A percentile compares a stretch with the other conserved stretches of the same genome.
Conservation (phyloP, 2,797 vertebrate genomes). For the Ispidina picta region DNA sequence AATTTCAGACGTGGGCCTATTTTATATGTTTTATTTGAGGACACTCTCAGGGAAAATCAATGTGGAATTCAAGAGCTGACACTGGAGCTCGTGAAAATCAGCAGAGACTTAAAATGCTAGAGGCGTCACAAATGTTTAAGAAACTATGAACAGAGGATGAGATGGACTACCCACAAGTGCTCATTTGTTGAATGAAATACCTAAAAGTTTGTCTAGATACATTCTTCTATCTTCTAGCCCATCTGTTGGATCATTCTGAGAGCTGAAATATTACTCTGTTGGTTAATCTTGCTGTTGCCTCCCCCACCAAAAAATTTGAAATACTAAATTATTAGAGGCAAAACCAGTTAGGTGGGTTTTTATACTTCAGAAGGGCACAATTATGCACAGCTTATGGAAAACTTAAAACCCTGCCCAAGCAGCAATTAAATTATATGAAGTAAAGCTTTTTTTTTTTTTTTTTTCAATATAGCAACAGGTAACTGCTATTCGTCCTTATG, state of each 20-base stretch:
- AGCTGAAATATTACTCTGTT: neutral
- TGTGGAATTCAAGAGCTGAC: slow-evolving; percentile 47
- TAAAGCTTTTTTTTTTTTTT: neutral
- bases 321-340: neutral
- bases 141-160: neutral
- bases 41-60: slow-evolving; percentile 69
- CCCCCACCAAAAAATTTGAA: neutral
- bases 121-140: neutral
- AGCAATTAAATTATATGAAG: neutral
- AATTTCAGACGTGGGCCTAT: slow-evolving; percentile 57
- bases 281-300: neutral
- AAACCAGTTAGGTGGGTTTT: neutral
- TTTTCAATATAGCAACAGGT: neutral
- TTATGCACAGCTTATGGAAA: neutral
- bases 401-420: neutral
- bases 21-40: slow-evolving; percentile 71
- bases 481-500: neutral
- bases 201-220: neutral
- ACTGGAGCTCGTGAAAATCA: slow-evolving; percentile 22
- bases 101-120: slow-evolving; percentile 7
- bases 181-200: neutral
- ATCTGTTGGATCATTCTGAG: neutral
- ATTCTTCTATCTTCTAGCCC: neutral
- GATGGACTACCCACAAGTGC: neutral
- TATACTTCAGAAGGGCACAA: neutral